These are phyloP conservation scores for Olivierus martensii DNA, from an alignment of 1,140 invertebrate species.

Conservation along the genomic window DNA sequence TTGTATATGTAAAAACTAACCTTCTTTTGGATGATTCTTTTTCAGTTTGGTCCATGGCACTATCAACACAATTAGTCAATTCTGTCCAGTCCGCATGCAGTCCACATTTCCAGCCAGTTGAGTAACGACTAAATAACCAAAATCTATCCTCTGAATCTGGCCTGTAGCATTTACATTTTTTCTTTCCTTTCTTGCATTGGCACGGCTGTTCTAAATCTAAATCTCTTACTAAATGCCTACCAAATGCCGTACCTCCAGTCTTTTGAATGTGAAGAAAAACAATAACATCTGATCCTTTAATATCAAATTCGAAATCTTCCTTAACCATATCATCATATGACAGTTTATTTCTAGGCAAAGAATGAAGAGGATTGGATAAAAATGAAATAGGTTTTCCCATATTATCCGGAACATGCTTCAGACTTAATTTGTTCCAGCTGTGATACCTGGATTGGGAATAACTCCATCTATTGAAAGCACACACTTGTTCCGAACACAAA, in stretches of 20 bases:
- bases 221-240: constrained; percentile 84
- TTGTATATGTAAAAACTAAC: too few species aligned
- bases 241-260: constrained; percentile 86
- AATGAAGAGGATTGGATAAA: constrained; percentile 10
- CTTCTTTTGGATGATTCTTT: constrained; percentile 28
- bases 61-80: constrained; percentile 74
- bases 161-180: constrained; percentile 68
- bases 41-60: constrained; percentile 71
- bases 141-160: constrained; percentile 38
- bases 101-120: constrained; percentile 97
- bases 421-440: constrained; percentile 32
- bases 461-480: constrained; percentile 47
- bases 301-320: constrained; percentile 25
- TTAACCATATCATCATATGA: constrained; percentile 22
- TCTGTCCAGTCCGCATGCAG: constrained; percentile 98
- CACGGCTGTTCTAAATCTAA: constrained; percentile 76
- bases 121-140: constrained; percentile 97
- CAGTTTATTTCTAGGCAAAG: constrained; percentile 9
- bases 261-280: constrained; percentile 99
- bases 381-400: constrained; percentile 18
- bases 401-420: constrained; percentile 58
- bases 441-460: constrained; percentile 26
- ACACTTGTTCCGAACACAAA: constrained; percentile 73
- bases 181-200: constrained; percentile 66
- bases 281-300: constrained; percentile 86